Base-by-base conservation (phyloP, 2,797 vertebrate species). In the Loriculus beryllinus region DNA sequence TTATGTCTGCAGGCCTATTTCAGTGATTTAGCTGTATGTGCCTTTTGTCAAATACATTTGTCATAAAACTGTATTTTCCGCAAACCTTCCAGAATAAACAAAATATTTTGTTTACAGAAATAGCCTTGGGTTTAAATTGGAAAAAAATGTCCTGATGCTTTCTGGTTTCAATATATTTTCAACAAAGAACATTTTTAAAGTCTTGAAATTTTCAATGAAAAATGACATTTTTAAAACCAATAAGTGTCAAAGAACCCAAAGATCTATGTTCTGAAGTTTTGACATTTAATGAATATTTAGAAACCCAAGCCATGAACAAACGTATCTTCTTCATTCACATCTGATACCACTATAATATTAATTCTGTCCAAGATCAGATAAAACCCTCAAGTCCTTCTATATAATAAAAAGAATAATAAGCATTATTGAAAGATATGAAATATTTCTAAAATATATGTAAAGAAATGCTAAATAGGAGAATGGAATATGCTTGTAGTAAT, bases 31-130 rank as follows among this genome's bases (percentile, higher is more conserved):
- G 68, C 64, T 1, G 2, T 91, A 4, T 70, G 62, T 92, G 85
- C 71, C 72, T 94, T 95, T 93, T 94, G 92, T 89, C 92, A 89
- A 95, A 82, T 83, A 12, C 37, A 68, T 77, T 94, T 94, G 82
- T 92, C 79, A 81, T 26, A 60, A 68, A 81, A 67, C 12, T 42
- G 19, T 90, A 31, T 77, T 92, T 89, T 72, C 63, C 37, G 60
- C 43, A 90, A 92, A 82, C 14, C 31, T 93, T 68, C 20, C 57
- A 68, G 82, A 87, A 89, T 59, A 90, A 96, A 87, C 19, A 92
- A 77, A 64, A 49, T 52, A 63, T 52, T 96, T 91, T 91, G 29
- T 93, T 94, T 82, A 77, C 39, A 82, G 45, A 82, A 89, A 75
- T 68, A 80, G 57, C 87, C 71, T 86, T 74, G 43, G 59, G 43